Conservation (phyloP, 2,888 invertebrate genomes). For the Ametastegia equiseti region DNA sequence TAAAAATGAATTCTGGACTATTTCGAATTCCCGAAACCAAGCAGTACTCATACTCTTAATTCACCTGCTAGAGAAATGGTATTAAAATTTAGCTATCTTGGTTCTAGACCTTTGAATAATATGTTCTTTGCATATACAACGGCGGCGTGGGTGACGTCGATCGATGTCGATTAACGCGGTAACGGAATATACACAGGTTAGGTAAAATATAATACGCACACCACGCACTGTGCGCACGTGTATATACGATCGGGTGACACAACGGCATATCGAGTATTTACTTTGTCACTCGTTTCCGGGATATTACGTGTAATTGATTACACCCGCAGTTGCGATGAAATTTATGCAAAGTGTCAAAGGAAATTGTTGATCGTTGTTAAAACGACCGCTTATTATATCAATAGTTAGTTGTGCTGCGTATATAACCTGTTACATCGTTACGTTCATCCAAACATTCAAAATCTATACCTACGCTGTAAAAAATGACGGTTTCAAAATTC, state of each 20-base stretch:
- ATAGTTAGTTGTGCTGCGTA: neutral
- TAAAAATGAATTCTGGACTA: too few species aligned
- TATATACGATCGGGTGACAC: neutral
- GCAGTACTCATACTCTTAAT: too few species aligned
- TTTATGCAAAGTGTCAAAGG: constrained; percentile 40
- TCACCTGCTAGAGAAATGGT: too few species aligned
- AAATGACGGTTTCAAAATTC: too few species aligned
- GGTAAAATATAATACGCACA: too few species aligned
- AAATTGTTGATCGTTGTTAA: constrained; percentile 46
- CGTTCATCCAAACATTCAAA: too few species aligned
- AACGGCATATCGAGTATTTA: constrained; percentile 42
- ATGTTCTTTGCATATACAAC: constrained; percentile 61
- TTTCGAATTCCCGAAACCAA: too few species aligned
- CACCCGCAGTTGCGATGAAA: constrained; percentile 33
- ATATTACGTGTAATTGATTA: constrained; percentile 48
- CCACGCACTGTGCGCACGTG: neutral
- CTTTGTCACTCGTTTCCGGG: constrained; percentile 46
- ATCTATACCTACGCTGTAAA: too few species aligned
- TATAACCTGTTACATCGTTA: too few species aligned
- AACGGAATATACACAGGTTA: too few species aligned
- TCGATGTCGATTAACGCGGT: constrained; percentile 43
- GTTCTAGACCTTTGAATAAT: too few species aligned
- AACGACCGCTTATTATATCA: constrained; percentile 41
- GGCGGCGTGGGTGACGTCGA: constrained; percentile 27
- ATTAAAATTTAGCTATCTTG: too few species aligned